A percentile compares a stretch with the other conserved stretches of the same genome.
phyloP scores from a whole-genome alignment of 1,140 invertebrate genomes.

The Halyomorpha halys region DNA sequence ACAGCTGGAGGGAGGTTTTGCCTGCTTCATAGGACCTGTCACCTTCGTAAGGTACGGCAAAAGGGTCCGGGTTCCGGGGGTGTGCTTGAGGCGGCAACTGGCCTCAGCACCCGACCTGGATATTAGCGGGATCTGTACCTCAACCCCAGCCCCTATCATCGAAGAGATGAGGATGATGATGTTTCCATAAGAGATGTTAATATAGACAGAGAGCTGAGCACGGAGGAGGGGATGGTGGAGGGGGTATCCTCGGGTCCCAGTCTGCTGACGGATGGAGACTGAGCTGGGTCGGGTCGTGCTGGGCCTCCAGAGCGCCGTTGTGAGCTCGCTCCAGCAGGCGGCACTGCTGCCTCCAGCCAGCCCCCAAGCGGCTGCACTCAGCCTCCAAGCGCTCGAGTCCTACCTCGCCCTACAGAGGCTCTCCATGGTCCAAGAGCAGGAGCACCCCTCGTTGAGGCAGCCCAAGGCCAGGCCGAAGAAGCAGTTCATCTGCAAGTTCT shows the following conservation, averaged over 20 bases:
- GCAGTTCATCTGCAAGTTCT: conserved; percentile 83
- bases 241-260: not conserved
- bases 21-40: too few species aligned
- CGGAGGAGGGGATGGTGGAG: not conserved
- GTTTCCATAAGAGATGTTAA: too few species aligned
- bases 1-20: too few species aligned
- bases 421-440: conserved; percentile 40
- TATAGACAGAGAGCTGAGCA: not conserved
- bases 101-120: too few species aligned
- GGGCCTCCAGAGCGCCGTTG: conserved; percentile 63
- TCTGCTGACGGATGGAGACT: not conserved
- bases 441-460: conserved; percentile 40
- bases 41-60: too few species aligned
- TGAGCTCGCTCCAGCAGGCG: conserved; percentile 61
- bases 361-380: conserved; percentile 63
- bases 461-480: conserved; percentile 52
- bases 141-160: too few species aligned
- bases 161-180: too few species aligned
- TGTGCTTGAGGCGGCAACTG: too few species aligned
- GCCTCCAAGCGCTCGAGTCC: conserved; percentile 70
- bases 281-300: conserved; percentile 46
- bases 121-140: too few species aligned
- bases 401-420: conserved; percentile 68
- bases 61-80: too few species aligned
- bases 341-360: conserved; percentile 64